Evolutionary conservation across 2,797 vertebrate genomes (phyloP).

Genomic region (Phalloptychus januarius): DNA sequence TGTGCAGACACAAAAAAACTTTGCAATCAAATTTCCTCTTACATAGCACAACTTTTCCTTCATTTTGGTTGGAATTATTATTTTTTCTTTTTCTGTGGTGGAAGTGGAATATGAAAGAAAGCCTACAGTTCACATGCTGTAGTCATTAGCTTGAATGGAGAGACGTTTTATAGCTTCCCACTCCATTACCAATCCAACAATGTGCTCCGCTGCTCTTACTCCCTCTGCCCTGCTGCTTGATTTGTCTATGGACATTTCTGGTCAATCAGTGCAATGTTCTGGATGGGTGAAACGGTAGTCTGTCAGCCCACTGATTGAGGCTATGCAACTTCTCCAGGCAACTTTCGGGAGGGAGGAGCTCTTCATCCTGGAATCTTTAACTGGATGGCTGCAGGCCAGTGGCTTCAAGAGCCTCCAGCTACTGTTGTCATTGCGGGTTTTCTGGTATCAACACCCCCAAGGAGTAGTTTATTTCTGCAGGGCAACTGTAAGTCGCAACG

Average conservation of each 20-base stretch:
- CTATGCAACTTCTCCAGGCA: slow-evolving; percentile 41
- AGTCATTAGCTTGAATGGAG: slow-evolving; percentile 71
- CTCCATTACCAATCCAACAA: slow-evolving; percentile 73
- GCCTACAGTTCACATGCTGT: slow-evolving; percentile 59
- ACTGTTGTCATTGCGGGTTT: slow-evolving; percentile 67
- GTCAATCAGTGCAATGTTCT: slow-evolving; percentile 68
- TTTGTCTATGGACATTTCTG: slow-evolving; percentile 57
- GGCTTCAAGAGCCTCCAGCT: slow-evolving; percentile 58
- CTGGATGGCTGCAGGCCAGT: slow-evolving; percentile 57
- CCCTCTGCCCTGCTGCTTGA: slow-evolving; percentile 51
- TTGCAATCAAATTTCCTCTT: slow-evolving; percentile 13
- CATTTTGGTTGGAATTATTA: neutral
- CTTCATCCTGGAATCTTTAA: slow-evolving; percentile 45
- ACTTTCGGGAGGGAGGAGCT: slow-evolving; percentile 47
- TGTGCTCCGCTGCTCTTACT: slow-evolving; percentile 54
- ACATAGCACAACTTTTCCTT: neutral
- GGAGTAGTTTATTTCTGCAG: slow-evolving; percentile 54
- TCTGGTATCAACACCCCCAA: slow-evolving; percentile 59
- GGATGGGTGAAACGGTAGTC: slow-evolving; percentile 60
- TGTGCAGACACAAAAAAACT: slow-evolving; percentile 5
- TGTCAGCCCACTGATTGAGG: slow-evolving; percentile 49
- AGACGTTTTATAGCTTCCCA: slow-evolving; percentile 69
- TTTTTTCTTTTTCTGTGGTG: slow-evolving; percentile 14
- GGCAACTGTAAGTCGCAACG: slow-evolving; percentile 35
- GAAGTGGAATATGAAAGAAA: slow-evolving; percentile 1